Evolutionary conservation across 1,140 invertebrate genomes (phyloP), one percentile per base, ranked within the genome.

Genomic region (Ctenoplectra terminalis): DNA sequence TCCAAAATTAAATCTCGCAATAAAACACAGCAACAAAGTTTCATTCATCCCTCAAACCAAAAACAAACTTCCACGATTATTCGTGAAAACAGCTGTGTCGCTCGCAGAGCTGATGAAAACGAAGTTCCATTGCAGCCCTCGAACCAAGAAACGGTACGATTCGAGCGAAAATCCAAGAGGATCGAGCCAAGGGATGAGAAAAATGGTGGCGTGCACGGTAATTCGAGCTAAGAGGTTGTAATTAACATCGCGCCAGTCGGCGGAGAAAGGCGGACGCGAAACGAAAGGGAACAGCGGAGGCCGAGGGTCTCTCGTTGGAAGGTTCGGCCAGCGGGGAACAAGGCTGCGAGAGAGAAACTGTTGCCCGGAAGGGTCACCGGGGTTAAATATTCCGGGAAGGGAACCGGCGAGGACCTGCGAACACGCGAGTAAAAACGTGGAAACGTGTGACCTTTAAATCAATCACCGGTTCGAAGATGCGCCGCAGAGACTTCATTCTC

Each of bases 321-420:
- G 29, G 29, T 52, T 43, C 13, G n/a, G 13, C n/a, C 23, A 17
- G n/a, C 23, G 26, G 69, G 50, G 50, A 77, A 70, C 56, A n/a
- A 37, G 50, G 60, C 20, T 52, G 60, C 60, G 69, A 61, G 56
- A 43, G 61, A 67, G 60, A 48, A n/a, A 37, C 60, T 63, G 17
- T 60, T 52, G 67, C 17, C 74, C 50, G 40, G 64, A 48, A 34
- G 37, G 73, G 78, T 89, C 88, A 81, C 37, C 56, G 52, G 74
- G 84, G 84, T 88, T 88, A 87, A 88, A 81, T 75, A 86, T 89
- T 88, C 82, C 77, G 66, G 50, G 73, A 26, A 72, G 52, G 67
- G 75, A 76, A 60, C 67, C 50, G 43, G 6, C 23, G 46, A 43
- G 58, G 56, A 54, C 29, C 64, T 23, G 46, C 69, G 69, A 77